Percentiles rank a stretch among this genome's conserved stretches.
These are phyloP conservation scores for Lophius americanus DNA, from an alignment of 2,797 vertebrate genomes.

Conservation along the genomic window DNA sequence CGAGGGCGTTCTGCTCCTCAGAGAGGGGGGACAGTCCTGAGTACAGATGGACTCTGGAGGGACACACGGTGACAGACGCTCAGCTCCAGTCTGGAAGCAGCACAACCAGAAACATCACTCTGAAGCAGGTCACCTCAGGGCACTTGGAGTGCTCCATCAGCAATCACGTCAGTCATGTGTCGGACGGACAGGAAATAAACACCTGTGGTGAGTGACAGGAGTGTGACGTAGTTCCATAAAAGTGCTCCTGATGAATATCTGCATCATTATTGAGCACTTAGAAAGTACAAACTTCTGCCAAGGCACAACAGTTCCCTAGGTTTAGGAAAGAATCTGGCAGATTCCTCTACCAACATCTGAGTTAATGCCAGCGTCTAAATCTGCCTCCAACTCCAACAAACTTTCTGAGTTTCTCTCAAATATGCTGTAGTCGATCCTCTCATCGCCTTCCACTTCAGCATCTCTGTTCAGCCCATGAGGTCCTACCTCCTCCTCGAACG, in stretches of 20 bases:
- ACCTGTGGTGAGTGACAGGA: slow-evolving; percentile 54
- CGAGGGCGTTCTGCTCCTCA: slow-evolving; percentile 50
- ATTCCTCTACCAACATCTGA: no score
- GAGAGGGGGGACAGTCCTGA: slow-evolving; percentile 40
- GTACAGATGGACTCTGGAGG: slow-evolving; percentile 64
- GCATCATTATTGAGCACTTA: neutral
- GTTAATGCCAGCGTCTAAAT: no score
- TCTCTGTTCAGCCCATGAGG: no score
- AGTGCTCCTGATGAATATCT: neutral
- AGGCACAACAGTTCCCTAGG: no score
- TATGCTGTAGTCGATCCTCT: no score
- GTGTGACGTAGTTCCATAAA: neutral
- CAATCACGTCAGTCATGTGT: slow-evolving; percentile 17
- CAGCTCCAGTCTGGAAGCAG: neutral
- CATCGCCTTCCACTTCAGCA: no score
- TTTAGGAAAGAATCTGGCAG: no score
- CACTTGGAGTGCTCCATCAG: slow-evolving; percentile 47
- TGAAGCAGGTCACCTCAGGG: slow-evolving; percentile 49
- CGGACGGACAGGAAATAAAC: fast-evolving
- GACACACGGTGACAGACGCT: slow-evolving; percentile 39
- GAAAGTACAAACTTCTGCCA: no score
- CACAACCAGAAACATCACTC: slow-evolving; percentile 12
- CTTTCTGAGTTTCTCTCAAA: no score
- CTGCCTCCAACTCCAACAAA: no score
- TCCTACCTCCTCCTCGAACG: no score